These are phyloP conservation scores for Pipistrellus nathusii DNA, from an alignment of 2,797 vertebrate species.

Conservation along the genomic window DNA sequence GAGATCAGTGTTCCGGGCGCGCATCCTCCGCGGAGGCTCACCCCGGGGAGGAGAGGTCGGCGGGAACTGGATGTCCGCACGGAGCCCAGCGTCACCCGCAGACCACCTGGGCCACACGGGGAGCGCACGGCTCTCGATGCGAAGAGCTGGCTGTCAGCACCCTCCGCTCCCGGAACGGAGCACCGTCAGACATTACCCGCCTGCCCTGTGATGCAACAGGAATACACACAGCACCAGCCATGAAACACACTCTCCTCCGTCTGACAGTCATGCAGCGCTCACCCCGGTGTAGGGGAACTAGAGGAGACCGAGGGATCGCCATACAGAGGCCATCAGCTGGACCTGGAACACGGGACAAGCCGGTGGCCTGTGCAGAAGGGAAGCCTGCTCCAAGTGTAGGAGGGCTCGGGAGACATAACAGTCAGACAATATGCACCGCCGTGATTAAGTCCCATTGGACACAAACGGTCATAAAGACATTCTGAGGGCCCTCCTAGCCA, in stretches of 20 bases:
- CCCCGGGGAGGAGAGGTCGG: neutral
- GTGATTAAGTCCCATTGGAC: neutral
- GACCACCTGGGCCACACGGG: neutral
- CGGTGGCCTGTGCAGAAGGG: neutral
- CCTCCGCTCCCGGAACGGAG: neutral
- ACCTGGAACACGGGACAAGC: neutral
- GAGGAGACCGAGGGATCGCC: neutral
- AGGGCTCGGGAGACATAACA: neutral
- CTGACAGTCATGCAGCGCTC: too few species aligned
- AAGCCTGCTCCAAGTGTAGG: neutral
- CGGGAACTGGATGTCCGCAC: neutral
- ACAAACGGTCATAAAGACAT: neutral
- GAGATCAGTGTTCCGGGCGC: neutral
- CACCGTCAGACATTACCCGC: neutral
- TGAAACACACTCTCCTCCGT: fast-evolving
- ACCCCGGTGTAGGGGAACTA: neutral
- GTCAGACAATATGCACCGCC: fast-evolving
- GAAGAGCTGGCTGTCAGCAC: neutral
- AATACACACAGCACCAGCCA: neutral
- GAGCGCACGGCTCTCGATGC: fast-evolving
- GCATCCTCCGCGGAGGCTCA: neutral
- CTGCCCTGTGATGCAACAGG: neutral
- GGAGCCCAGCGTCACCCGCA: neutral
- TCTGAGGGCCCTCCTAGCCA: neutral
- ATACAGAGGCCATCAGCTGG: neutral